Evolutionary conservation across 2,113 vertebrate genomes (phyloP), one percentile per base, ranked within the genome.

Genomic region (Mellivora capensis): DNA sequence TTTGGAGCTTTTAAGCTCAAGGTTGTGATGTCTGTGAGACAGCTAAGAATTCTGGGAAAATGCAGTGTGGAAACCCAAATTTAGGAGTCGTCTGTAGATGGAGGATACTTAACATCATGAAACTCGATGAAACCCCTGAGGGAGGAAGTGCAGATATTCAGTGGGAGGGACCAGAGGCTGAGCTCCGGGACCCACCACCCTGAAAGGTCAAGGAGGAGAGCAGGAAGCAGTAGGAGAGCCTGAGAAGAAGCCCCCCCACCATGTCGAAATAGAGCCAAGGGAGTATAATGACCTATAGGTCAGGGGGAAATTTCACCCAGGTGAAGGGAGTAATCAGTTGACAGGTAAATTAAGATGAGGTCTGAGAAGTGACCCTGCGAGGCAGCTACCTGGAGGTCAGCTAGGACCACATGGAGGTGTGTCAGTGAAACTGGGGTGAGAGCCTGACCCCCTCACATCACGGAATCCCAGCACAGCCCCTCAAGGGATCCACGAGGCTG

Each of bases 281-380:
- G 42, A 25, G 2, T 0, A 2, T 0, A 21, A 18, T 2, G 11
- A 8, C 44, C 18, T 0, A 6, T 0, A 1, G 15, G 76, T 15
- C 64, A 39, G 4, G 4, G 4, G 39, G 13, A 12, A 12, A 31
- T 4, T 4, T 23, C 7, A 61, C 0, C 47, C 4, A 31, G 47
- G 31, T 0, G 1, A 81, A 18, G 57, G 21, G 15, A 8, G 13
- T 1, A 0, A 2, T 9, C 9, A 1, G 0, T 7, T 0, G 8
- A 67, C 3, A 1, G 11, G 34, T 5, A 7, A 23, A 42, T 3
- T 1, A 3, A 25, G 37, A 18, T 0, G 11, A 49, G 47, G 47
- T 49, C 47, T 61, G 57, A 72, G 90, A 62, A n/a, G 9, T 7
- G 34, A 42, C 84, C 5, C 0, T 7, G 47, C 54, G 15, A 29